Percentiles rank a stretch among this genome's conserved stretches.
phyloP scores from a whole-genome alignment of 2,113 vertebrate genomes.

The Saguinus midas region DNA sequence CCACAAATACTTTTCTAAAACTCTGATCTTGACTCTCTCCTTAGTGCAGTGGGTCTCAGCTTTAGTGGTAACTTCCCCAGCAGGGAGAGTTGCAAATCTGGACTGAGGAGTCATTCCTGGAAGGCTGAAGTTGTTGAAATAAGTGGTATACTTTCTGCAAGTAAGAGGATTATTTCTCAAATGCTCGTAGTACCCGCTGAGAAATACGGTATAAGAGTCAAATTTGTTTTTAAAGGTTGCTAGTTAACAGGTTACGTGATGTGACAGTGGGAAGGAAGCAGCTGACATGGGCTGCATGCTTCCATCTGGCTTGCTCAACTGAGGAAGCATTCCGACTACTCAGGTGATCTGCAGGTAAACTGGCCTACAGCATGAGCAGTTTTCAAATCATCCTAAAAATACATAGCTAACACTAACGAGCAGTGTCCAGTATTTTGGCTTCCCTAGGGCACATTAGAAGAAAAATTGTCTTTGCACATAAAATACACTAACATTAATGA shows the following conservation, averaged over 20 bases:
- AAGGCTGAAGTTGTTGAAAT: not conserved
- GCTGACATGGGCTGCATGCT: not conserved
- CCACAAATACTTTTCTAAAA: not conserved
- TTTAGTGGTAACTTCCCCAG: not conserved
- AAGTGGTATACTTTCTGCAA: not conserved
- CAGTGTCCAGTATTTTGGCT: too few relatives aligned
- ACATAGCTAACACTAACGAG: not conserved
- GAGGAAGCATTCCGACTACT: not conserved
- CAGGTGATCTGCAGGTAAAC: not conserved
- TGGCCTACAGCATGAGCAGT: not conserved
- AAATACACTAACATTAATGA: too few relatives aligned
- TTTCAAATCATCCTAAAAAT: slow-evolving; percentile 21
- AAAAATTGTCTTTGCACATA: too few relatives aligned
- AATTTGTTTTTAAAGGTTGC: not conserved
- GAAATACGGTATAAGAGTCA: not conserved
- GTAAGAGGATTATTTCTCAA: not conserved
- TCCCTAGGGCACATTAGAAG: too few relatives aligned
- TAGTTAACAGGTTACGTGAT: not conserved
- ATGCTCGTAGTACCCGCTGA: not conserved
- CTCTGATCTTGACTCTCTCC: slow-evolving; percentile 7
- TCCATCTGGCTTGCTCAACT: not conserved
- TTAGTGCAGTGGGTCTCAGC: not conserved
- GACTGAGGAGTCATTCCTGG: not conserved
- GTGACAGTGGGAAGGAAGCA: not conserved
- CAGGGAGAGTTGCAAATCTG: not conserved